Base-by-base conservation (phyloP, 2,113 vertebrate species). In the Dryoscopus gambensis region DNA sequence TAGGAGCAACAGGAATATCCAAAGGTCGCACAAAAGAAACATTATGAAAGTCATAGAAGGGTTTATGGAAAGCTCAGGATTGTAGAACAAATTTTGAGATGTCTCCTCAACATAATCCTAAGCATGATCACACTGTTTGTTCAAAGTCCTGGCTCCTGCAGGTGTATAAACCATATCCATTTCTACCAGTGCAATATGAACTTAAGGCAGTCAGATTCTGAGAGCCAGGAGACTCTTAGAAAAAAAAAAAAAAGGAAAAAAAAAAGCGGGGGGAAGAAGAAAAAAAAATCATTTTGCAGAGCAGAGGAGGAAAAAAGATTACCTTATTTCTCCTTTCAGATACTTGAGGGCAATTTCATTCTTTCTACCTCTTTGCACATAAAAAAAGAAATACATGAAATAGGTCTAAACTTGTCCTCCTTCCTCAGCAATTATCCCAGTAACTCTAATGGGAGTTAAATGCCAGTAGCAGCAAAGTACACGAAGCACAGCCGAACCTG, bases 221-320 rank as follows among this genome's bases (percentile, higher is more conserved):
- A 62, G 55, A 77, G 24, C 6, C 46, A 67, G 49, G 4, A 74
- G 15, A 49, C 17, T 40, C 22, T 62, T 27, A 11, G 42, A 25
- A 57, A 24, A 55, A 20, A 69, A 82, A n/a, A 12, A 1, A 30
- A 56, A 23, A 15, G 4, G 3, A 6, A 16, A 15, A 7, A 11
- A 10, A 17, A 8, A 39, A 7, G 7, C 31, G 3, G 5, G 40
- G 13, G 13, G 15, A 15, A 10, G 1, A 11, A 10, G 1, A 5
- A 40, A n/a, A 19, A 9, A 24, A 6, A 49, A 27, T 8, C 6
- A 59, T 31, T 30, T 57, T 87, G 10, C 15, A 75, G 35, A 75
- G 42, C 20, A 56, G 22, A 16, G 33, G 19, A 25, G 10, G 21
- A 40, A 50, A 63, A 57, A 22, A 30, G 0, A 35, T n/a, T 56